Evolutionary conservation across 2,113 vertebrate genomes (phyloP).

Genomic region (Sapajus apella): DNA sequence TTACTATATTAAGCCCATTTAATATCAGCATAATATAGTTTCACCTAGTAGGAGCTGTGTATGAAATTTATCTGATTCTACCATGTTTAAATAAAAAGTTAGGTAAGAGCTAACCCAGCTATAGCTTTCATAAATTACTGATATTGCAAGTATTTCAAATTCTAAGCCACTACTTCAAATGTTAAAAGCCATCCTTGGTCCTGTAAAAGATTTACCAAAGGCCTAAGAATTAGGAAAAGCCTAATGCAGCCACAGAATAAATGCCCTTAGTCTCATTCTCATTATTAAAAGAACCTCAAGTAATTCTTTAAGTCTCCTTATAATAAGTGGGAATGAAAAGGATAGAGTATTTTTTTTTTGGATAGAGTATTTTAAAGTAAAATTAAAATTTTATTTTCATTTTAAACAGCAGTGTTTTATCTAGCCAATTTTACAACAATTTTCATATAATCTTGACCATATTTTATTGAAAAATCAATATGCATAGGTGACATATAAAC

Average conservation of each 20-base stretch:
- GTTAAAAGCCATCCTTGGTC: background rate
- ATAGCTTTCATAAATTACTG: background rate
- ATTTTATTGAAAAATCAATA: conserved; percentile 24
- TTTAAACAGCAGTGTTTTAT: background rate
- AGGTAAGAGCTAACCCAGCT: background rate
- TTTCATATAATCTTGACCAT: background rate
- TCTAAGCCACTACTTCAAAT: background rate
- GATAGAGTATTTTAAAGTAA: background rate
- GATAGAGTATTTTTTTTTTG: background rate
- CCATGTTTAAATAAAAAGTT: background rate
- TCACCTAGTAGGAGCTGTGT: background rate
- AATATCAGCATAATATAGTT: background rate
- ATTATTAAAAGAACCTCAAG: background rate
- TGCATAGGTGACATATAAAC: background rate
- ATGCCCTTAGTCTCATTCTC: background rate
- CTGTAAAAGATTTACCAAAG: background rate
- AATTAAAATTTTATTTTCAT: background rate
- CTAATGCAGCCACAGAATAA: background rate
- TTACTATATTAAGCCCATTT: background rate
- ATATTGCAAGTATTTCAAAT: background rate
- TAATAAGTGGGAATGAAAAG: background rate
- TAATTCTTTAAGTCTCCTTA: background rate
- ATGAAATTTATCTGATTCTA: background rate
- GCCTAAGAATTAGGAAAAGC: background rate
- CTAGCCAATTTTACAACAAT: background rate